Evolutionary conservation across 2,888 invertebrate genomes (phyloP), one percentile per base, ranked within the genome.

Genomic region (Cinara cedri): DNA sequence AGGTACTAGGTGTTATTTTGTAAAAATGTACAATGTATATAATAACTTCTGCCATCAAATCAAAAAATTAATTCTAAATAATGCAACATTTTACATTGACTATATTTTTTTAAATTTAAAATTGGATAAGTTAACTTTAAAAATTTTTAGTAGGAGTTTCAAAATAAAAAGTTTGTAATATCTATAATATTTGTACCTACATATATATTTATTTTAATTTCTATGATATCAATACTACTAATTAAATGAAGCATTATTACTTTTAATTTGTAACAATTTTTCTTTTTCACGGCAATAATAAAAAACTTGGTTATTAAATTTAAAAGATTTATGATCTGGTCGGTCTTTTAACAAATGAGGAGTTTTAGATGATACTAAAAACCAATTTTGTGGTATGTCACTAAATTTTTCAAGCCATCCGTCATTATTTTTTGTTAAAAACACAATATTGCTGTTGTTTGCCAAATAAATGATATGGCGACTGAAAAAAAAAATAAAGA

Each of bases 361-460:
- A 21, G 49, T 68, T 4, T 78, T 70, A 9, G 60, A 34, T 42
- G 49, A n/a, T 34, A 49, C 51, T 9, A 78, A 51, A 51, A 70
- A 70, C 78, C 78, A 78, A 16, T 70, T 62, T 70, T 62, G 68
- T 13, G 68, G 78, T 49, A 78, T 62, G 3, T 70, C 70, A 62
- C 78, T 78, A n/a, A 62, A 70, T 51, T 78, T 70, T 70, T 78
- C 70, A 42, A 78, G 13, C 78, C 68, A 70, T 46, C 49, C 51
- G 21, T 60, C 21, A 60, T 42, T 51, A 8, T 51, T 21, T 68
- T 42, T 78, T 46, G 70, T 60, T 24, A 70, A 70, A 51, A 60
- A 70, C 1, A 78, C 70, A 62, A 78, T 70, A 78, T 42, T 78
- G n/a, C 68, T 60, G n/a, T 70, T 70, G 14, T 70, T 78, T 51